Evolutionary conservation across 2,888 invertebrate genomes (phyloP).

Genomic region (Brenthis hecate): DNA sequence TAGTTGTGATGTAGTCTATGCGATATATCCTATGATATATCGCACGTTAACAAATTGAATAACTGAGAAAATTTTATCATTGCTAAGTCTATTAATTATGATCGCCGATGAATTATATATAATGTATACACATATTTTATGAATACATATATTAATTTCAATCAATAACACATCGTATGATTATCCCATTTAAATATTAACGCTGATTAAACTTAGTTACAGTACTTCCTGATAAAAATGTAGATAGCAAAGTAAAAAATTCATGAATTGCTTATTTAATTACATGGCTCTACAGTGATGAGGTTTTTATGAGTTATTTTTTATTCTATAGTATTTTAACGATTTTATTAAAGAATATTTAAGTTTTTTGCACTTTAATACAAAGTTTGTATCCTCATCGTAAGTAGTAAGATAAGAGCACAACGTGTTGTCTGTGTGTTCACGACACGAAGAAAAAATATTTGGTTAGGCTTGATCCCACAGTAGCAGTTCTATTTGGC

Average conservation of each 20-base stretch:
- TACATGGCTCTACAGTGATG: no score
- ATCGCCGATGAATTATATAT: no score
- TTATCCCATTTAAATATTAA: no score
- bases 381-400: constrained; percentile 12
- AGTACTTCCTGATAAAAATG: no score
- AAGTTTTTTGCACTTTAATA: constrained; percentile 15
- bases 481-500: constrained; percentile 2
- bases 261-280: no score
- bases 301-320: no score
- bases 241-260: no score
- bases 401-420: constrained; percentile 57
- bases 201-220: no score
- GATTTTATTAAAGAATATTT: background rate
- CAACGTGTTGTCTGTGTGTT: constrained; percentile 64
- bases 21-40: constrained; percentile 1
- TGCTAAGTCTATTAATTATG: no score
- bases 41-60: constrained; percentile 11
- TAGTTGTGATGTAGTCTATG: constrained; percentile 12
- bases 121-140: no score
- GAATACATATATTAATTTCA: no score
- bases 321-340: background rate
- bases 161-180: no score
- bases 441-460: constrained; percentile 57
- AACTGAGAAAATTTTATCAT: constrained; percentile 2
- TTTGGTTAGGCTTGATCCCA: constrained; percentile 45